Evolutionary conservation across 1,140 invertebrate genomes (phyloP).

Genomic region (Galleria mellonella): DNA sequence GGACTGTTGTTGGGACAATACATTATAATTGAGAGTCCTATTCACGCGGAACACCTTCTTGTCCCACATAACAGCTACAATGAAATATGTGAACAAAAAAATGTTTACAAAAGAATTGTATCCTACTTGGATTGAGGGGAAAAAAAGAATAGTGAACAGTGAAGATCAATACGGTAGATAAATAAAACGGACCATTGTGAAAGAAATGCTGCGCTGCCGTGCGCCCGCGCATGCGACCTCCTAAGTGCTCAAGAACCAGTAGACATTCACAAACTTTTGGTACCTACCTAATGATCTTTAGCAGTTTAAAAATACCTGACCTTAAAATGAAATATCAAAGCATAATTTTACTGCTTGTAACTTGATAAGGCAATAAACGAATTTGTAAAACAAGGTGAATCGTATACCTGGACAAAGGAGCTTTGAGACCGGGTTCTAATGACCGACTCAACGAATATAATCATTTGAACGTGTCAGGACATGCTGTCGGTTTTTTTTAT

Average conservation of each 20-base stretch:
- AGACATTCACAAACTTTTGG: too few relatives aligned
- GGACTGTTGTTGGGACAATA: constrained; percentile 18
- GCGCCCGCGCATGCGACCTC: constrained; percentile 14
- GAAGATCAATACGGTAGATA: constrained; percentile 60
- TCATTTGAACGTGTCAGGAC: constrained; percentile 62
- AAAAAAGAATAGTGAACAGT: constrained; percentile 39
- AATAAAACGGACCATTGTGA: constrained; percentile 47
- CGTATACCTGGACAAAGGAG: constrained; percentile 33
- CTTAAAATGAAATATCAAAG: too few relatives aligned
- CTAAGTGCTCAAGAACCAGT: too few relatives aligned
- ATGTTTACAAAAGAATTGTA: constrained; percentile 48
- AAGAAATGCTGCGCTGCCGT: constrained; percentile 13
- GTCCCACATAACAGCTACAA: constrained; percentile 26
- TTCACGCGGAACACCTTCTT: constrained; percentile 29
- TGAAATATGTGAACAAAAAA: constrained; percentile 56
- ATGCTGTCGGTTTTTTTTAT: constrained; percentile 47
- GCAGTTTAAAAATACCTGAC: too few relatives aligned
- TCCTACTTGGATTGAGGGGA: constrained; percentile 23
- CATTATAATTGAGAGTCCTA: constrained; percentile 30
- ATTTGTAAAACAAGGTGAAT: constrained; percentile 47
- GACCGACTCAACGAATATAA: constrained; percentile 59
- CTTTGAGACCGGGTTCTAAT: constrained; percentile 36
- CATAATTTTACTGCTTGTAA: not conserved
- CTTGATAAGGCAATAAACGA: constrained; percentile 21
- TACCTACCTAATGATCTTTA: too few relatives aligned